Conservation (phyloP, 2,797 vertebrate species). For the Anguilla megastoma region DNA sequence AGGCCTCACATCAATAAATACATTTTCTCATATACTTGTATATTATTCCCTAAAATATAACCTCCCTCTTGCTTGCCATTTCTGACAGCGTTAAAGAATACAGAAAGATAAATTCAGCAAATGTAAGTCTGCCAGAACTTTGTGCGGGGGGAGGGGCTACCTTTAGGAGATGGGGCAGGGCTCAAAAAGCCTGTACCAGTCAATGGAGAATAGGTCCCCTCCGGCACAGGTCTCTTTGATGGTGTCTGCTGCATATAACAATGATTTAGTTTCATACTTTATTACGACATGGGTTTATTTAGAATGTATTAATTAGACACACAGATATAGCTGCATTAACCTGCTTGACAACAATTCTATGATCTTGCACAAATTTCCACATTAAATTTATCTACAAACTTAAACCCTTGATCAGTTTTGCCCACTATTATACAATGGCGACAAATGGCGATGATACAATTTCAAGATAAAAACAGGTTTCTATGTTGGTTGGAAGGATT, state of each 20-base stretch:
- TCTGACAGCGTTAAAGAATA: slow-evolving; percentile 33
- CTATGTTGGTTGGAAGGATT: not conserved
- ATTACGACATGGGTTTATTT: not conserved
- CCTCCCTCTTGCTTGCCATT: slow-evolving; percentile 11
- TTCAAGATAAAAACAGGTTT: not conserved
- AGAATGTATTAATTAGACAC: not conserved
- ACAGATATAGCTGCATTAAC: not conserved
- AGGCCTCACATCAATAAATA: slow-evolving; percentile 8
- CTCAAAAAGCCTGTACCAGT: slow-evolving; percentile 46
- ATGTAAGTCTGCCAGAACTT: slow-evolving; percentile 13
- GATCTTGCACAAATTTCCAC: not conserved
- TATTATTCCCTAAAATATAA: slow-evolving; percentile 24
- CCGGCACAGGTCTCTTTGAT: slow-evolving; percentile 45
- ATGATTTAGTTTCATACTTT: not conserved
- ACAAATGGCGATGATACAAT: not conserved
- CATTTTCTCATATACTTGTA: slow-evolving; percentile 15
- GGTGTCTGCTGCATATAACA: slow-evolving; percentile 38
- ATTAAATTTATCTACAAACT: not conserved
- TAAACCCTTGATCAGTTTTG: not conserved
- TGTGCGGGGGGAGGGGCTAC: slow-evolving; percentile 30
- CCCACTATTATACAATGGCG: not conserved
- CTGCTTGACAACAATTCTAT: not conserved
- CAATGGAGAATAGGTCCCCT: slow-evolving; percentile 40
- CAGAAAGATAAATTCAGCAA: slow-evolving; percentile 42
- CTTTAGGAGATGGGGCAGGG: slow-evolving; percentile 36